These are phyloP conservation scores for Protonibea diacanthus DNA, from an alignment of 2,797 vertebrate genomes.

Conservation along the genomic window DNA sequence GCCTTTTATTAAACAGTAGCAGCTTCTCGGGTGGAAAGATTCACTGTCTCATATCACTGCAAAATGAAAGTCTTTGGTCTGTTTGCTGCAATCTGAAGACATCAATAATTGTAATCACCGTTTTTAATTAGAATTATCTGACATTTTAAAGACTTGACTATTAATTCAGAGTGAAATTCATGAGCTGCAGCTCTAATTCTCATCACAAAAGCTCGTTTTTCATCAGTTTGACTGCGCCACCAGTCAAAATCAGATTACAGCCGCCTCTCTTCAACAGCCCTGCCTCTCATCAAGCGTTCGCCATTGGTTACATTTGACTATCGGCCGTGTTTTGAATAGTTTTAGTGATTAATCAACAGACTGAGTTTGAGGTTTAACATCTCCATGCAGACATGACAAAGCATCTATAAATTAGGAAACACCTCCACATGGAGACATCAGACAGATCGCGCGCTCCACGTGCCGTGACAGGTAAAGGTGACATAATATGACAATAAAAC, in stretches of 20 bases:
- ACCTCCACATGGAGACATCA: background rate
- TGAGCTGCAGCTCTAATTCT: background rate
- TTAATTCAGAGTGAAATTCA: background rate
- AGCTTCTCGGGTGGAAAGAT: no score
- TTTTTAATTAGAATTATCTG: background rate
- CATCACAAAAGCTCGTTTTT: background rate
- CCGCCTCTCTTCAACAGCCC: background rate
- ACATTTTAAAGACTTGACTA: background rate
- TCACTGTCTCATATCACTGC: background rate
- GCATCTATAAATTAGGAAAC: background rate
- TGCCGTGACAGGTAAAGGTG: conserved; percentile 23
- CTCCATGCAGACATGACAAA: background rate
- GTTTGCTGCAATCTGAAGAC: background rate
- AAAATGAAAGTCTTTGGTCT: background rate
- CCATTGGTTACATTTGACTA: background rate
- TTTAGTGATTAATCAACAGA: background rate
- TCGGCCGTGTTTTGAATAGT: background rate
- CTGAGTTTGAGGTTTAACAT: background rate
- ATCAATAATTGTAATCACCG: background rate
- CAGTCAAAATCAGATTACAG: background rate
- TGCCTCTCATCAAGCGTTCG: background rate
- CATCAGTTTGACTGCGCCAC: background rate
- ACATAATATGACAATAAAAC: conserved; percentile 24
- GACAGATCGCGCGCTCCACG: background rate
- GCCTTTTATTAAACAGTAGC: background rate